Base-by-base conservation (phyloP, 2,888 invertebrate species). In the Ectobius pallidus region DNA sequence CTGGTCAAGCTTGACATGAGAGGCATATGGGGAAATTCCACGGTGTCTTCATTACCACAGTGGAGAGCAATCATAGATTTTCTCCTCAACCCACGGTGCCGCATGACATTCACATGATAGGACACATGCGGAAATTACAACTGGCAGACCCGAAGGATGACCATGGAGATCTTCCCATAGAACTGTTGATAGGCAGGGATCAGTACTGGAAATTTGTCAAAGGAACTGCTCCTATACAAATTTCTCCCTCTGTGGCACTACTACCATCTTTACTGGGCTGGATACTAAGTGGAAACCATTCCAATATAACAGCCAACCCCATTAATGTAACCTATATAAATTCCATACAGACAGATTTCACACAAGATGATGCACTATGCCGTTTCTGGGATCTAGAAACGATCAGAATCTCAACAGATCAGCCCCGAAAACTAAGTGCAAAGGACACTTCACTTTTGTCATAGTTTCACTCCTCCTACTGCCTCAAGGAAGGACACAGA, bases 191-290 rank as follows among this genome's bases (percentile, higher is more conserved):
- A 14, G 62, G 62, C 20, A 34, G 34, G n/a, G 62, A 62, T 39
- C 34, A 62, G 3, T 62, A 62, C 34, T 62, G 34, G 62, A 32
- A 62, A 11, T 9, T 62, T 34, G 62, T 62, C 27, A 62, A 62
- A 30, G 62, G 34, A 7, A 32, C 27, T 34, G 22, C 34, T n/a
- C 62, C 62, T 6, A 62, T 62, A n/a, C 32, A 16, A 18, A 18
- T 62, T 30, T 62, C 61, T 7, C 3, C 61, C 9, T n/a, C 61
- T 11, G 18, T 61, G 27, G 61, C 30, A 32, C n/a, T 61, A 11
- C n/a, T 62, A 20, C 62, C 62, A 16, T 62, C 62, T n/a, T 11
- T 20, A 16, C 25, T 62, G 32, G 62, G 62, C 25, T 62, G 34
- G 32, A 62, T 62, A 9, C n/a, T 62, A 4, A 7, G 16, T 61